Evolutionary conservation across 1,140 invertebrate genomes (phyloP).

Genomic region (Zaprionus ghesquierei): DNA sequence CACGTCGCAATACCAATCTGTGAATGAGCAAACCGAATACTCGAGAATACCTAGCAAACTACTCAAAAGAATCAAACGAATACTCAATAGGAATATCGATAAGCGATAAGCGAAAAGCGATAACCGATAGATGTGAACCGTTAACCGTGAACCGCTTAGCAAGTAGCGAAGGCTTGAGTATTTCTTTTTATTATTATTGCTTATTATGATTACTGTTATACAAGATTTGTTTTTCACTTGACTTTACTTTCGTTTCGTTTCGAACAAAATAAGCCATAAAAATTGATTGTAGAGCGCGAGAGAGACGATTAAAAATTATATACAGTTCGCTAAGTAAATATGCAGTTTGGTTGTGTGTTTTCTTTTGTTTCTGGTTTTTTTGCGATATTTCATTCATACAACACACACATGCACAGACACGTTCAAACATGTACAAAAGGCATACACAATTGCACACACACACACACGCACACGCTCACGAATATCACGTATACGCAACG

Average conservation of each 20-base stretch:
- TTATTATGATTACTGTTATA: not conserved
- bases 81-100: not conserved
- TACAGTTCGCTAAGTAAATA: slow-evolving; percentile 29
- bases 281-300: slow-evolving; percentile 22
- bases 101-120: not conserved
- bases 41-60: no score
- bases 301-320: slow-evolving; percentile 42
- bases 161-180: slow-evolving; percentile 2
- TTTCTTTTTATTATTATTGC: not conserved
- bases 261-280: slow-evolving; percentile 10
- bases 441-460: not conserved
- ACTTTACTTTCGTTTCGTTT: slow-evolving; percentile 1
- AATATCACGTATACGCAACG: slow-evolving; percentile 39
- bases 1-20: slow-evolving; percentile 58
- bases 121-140: not conserved
- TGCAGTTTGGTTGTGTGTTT: slow-evolving; percentile 2
- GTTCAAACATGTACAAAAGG: not conserved
- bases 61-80: not conserved
- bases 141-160: not conserved
- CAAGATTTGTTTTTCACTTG: not conserved
- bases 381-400: slow-evolving; percentile 13
- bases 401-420: slow-evolving; percentile 3
- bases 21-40: slow-evolving; percentile 18
- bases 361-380: no score
- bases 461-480: slow-evolving; percentile 1